phyloP scores from a whole-genome alignment of 2,888 invertebrate species.

The Polydrusus cervinus region DNA sequence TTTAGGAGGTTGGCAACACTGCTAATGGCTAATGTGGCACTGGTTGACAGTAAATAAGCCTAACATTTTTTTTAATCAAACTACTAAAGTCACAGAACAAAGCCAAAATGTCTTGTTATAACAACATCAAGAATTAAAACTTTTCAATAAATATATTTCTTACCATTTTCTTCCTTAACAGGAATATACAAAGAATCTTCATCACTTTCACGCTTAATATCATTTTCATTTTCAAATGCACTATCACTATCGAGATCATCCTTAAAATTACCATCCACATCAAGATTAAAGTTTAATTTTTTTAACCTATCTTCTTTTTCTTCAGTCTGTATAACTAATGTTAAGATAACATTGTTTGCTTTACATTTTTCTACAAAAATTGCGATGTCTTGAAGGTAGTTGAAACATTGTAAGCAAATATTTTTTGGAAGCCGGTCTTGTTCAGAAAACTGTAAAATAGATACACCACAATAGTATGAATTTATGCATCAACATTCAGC shows the following conservation, averaged over 20 bases:
- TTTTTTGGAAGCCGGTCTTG: constrained; percentile 55
- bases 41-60: no score
- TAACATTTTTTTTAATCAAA: no score
- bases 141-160: neutral
- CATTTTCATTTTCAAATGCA: constrained; percentile 18
- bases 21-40: no score
- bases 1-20: no score
- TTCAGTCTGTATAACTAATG: constrained; percentile 44
- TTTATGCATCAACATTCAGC: no score
- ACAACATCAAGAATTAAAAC: no score
- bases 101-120: no score
- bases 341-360: constrained; percentile 51
- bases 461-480: no score
- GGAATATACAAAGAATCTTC: constrained; percentile 24
- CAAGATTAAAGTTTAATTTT: constrained; percentile 36
- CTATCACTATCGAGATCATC: constrained; percentile 39
- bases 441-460: constrained; percentile 43
- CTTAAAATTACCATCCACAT: constrained; percentile 31
- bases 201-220: constrained; percentile 37
- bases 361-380: constrained; percentile 56
- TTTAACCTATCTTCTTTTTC: constrained; percentile 42
- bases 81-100: no score
- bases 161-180: constrained; percentile 31
- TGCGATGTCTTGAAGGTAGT: constrained; percentile 52
- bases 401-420: constrained; percentile 53